Evolutionary conservation across 2,797 vertebrate species (phyloP), one percentile per base, ranked within the genome.

Genomic region (Lates japonicus): DNA sequence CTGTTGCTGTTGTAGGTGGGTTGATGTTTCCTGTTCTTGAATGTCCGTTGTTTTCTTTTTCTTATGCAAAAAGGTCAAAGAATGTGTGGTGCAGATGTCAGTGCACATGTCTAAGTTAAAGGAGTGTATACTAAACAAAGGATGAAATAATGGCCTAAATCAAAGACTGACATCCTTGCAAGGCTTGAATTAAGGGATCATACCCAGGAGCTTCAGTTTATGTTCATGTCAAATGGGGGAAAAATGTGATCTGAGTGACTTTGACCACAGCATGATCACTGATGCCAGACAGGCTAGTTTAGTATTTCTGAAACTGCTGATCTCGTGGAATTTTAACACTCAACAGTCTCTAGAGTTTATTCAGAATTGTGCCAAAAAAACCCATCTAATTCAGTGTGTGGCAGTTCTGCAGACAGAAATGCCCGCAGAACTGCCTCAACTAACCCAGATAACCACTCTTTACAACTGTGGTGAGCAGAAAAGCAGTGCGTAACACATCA

Each of bases 1-100:
- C 59, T 57, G 52, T 59, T 54, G 70, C 78, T 84, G 62, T 48
- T 75, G 66, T 78, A 67, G 54, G 69, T 78, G 76, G 64, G 68
- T 76, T 91, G 76, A 65, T 78, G 69, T 83, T 90, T 76, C 63
- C 71, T 63, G 25, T 61, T 79, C 17, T 70, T 48, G 37, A 49
- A 20, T 75, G 75, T 63, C 72, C 39, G 31, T 63, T 62, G 14
- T 70, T 75, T 58, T 76, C 2, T 62, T 51, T 60, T 42, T 62
- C 44, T 67, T 10, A 39, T 57, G 64, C 51, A 64, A 54, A 46
- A 51, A 19, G 70, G 57, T 48, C n/a, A 51, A 75, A 71, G 29
- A 61, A 71, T 48, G n/a, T 66, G 78, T 52, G 60, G 12, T 9
- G 37, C 1, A n/a, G 55, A 74, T 60, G 65, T 76, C 13, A 46